These are phyloP conservation scores for Argya squamiceps DNA, from an alignment of 2,797 vertebrate genomes.

Conservation along the genomic window DNA sequence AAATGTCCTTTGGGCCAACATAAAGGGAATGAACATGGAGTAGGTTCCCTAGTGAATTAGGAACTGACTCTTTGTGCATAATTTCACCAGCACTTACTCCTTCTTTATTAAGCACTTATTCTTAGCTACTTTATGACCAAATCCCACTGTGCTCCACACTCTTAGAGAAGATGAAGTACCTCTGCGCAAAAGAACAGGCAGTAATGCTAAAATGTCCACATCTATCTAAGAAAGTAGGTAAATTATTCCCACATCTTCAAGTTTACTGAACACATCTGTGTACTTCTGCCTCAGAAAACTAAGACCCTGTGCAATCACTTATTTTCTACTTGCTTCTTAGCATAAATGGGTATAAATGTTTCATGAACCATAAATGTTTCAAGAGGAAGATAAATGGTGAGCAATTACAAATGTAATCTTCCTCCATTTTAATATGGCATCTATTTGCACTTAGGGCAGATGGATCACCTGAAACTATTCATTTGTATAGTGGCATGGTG, in stretches of 20 bases:
- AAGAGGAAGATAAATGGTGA: background rate
- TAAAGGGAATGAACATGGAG: background rate
- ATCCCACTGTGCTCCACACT: background rate
- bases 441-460: background rate
- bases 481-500: background rate
- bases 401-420: background rate
- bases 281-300: background rate
- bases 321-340: background rate
- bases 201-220: background rate
- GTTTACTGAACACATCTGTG: background rate
- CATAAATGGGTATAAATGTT: background rate
- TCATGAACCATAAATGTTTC: background rate
- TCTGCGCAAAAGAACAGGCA: background rate
- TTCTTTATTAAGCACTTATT: background rate
- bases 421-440: background rate
- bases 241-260: background rate
- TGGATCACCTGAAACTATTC: background rate
- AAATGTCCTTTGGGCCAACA: background rate
- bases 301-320: background rate
- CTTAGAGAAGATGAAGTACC: background rate
- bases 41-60: background rate
- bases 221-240: background rate
- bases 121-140: background rate
- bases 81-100: background rate
- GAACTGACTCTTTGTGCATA: background rate